Evolutionary conservation across 2,797 vertebrate genomes (phyloP).

Genomic region (Sciurus vulgaris): DNA sequence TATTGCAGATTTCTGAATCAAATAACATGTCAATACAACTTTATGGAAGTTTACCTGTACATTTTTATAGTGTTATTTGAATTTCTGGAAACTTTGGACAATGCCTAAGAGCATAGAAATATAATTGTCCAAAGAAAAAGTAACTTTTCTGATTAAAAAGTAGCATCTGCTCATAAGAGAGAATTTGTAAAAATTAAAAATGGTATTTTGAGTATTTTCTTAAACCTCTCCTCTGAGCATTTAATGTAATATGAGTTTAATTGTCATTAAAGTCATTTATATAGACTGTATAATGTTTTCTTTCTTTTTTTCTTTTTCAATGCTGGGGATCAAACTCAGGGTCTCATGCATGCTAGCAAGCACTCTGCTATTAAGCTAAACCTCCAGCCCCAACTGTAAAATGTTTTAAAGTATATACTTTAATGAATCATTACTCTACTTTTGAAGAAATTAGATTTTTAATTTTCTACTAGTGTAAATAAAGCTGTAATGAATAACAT

Average conservation of each 20-base stretch:
- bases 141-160: constrained; percentile 26
- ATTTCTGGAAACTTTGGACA: constrained; percentile 55
- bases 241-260: constrained; percentile 52
- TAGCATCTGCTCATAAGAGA: constrained; percentile 41
- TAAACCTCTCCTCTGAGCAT: constrained; percentile 20
- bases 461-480: constrained; percentile 55
- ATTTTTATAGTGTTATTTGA: constrained; percentile 44
- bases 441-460: constrained; percentile 50
- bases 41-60: constrained; percentile 55
- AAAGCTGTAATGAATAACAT: constrained; percentile 53
- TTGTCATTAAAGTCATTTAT: constrained; percentile 50
- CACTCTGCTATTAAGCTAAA: background rate
- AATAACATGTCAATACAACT: background rate
- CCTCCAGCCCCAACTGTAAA: background rate
- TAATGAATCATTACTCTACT: constrained; percentile 25
- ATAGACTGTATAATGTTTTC: background rate
- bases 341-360: background rate
- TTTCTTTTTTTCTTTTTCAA: background rate
- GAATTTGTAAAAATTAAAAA: constrained; percentile 61
- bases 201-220: constrained; percentile 47
- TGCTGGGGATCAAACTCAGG: background rate
- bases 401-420: constrained; percentile 56
- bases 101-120: constrained; percentile 17
- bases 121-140: constrained; percentile 47
- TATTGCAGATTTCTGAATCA: constrained; percentile 45